Evolutionary conservation across 2,113 vertebrate genomes (phyloP).

Genomic region (Syrrhaptes paradoxus): DNA sequence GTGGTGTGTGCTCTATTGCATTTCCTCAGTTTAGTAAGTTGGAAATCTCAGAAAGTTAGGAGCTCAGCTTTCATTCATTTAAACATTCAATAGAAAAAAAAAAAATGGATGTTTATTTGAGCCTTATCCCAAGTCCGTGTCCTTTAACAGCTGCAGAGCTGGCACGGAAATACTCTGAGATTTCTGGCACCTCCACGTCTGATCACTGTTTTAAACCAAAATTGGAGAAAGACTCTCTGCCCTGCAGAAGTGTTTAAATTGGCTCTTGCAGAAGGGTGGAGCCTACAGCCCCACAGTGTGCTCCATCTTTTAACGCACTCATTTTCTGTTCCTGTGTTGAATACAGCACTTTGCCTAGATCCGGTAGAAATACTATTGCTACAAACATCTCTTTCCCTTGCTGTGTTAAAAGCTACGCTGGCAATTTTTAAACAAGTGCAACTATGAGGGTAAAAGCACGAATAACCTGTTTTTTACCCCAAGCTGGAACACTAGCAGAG

Average conservation of each 20-base stretch:
- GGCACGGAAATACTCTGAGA: conserved; percentile 24
- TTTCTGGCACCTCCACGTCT: conserved; percentile 49
- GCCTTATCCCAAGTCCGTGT: conserved; percentile 24
- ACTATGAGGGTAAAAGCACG: neutral
- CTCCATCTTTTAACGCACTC: neutral
- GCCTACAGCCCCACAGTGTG: neutral
- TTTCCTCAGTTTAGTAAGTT: neutral
- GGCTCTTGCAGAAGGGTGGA: neutral
- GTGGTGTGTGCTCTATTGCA: neutral
- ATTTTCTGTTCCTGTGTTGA: neutral
- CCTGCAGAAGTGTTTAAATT: neutral
- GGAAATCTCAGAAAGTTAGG: neutral
- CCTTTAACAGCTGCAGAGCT: conserved; percentile 49
- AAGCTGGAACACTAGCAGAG: neutral
- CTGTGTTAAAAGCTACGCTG: neutral
- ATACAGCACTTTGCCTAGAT: neutral
- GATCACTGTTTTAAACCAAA: conserved; percentile 15
- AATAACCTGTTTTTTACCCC: neutral
- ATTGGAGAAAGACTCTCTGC: neutral
- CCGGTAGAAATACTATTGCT: neutral
- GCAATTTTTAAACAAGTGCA: neutral
- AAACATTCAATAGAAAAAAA: neutral
- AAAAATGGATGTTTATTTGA: conserved; percentile 20
- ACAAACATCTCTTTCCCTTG: neutral
- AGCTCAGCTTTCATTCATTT: conserved; percentile 57